Percentiles rank a stretch among this genome's conserved stretches.
phyloP scores from a whole-genome alignment of 2,888 invertebrate species.

The Abrostola tripartita region DNA sequence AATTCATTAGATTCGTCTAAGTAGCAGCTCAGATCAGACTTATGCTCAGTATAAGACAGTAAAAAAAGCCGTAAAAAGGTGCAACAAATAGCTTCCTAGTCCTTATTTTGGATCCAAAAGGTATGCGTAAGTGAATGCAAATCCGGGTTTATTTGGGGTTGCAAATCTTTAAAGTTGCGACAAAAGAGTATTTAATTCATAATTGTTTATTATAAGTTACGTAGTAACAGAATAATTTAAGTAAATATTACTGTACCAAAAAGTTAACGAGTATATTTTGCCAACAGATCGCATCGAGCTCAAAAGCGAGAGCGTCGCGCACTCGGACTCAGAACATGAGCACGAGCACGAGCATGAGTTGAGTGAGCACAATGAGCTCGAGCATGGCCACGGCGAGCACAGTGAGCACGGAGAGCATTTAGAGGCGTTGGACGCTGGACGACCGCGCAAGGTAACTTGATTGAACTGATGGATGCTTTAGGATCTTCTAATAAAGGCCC shows the following conservation, averaged over 20 bases:
- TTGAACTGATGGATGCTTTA: conserved; percentile 37
- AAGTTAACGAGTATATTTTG: background rate
- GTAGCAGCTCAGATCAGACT: too few species aligned
- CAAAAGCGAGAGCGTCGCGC: conserved; percentile 76
- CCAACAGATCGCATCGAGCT: conserved; percentile 75
- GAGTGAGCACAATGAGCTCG: conserved; percentile 69
- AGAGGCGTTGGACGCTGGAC: conserved; percentile 72
- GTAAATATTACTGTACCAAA: too few species aligned
- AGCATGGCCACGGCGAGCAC: conserved; percentile 61
- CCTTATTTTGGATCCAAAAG: too few species aligned
- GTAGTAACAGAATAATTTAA: too few species aligned
- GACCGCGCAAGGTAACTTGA: conserved; percentile 84
- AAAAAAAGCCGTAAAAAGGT: too few species aligned
- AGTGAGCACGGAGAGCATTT: conserved; percentile 68
- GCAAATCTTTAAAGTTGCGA: background rate
- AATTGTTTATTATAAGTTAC: too few species aligned
- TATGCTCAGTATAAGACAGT: too few species aligned
- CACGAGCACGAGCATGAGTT: conserved; percentile 70
- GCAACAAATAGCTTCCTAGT: too few species aligned
- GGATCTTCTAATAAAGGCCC: background rate
- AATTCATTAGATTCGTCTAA: too few species aligned
- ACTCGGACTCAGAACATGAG: conserved; percentile 78
- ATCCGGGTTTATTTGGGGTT: background rate
- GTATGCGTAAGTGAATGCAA: too few species aligned
- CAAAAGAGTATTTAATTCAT: too few species aligned